Evolutionary conservation across 2,888 invertebrate species (phyloP).

Genomic region (Ernsta delagoae): DNA sequence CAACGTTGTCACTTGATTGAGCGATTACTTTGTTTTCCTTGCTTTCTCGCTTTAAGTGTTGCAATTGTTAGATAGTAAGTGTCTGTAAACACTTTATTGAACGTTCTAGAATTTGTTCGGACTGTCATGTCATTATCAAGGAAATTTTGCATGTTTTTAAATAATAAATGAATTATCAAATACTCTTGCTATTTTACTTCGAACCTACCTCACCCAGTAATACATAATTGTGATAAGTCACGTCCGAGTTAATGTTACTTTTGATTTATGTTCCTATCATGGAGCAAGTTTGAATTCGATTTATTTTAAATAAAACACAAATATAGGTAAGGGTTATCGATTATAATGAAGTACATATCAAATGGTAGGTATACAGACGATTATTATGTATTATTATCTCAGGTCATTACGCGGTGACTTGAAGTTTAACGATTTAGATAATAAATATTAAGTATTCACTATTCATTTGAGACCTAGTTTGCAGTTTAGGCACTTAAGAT

Average conservation of each 20-base stretch:
- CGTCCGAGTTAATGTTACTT: constrained; percentile 20
- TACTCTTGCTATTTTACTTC: constrained; percentile 28
- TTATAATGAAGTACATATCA: constrained; percentile 17
- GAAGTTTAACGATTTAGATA: constrained; percentile 27
- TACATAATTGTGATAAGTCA: constrained; percentile 24
- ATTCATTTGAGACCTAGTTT: constrained; percentile 16
- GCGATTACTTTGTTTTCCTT: constrained; percentile 24
- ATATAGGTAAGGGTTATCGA: constrained; percentile 24
- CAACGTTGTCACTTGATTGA: constrained; percentile 26
- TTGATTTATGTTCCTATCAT: constrained; percentile 27
- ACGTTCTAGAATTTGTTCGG: constrained; percentile 22
- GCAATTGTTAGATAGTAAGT: constrained; percentile 26
- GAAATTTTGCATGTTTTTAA: constrained; percentile 33
- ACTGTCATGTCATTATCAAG: constrained; percentile 12
- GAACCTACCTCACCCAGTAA: constrained; percentile 22
- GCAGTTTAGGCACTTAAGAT: neutral
- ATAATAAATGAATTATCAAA: constrained; percentile 33
- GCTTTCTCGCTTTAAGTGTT: constrained; percentile 12
- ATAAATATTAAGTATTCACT: constrained; percentile 11
- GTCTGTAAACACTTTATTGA: constrained; percentile 12
- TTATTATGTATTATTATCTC: neutral
- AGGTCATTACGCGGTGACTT: constrained; percentile 24
- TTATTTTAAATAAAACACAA: constrained; percentile 25
- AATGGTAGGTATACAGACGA: too few species aligned
- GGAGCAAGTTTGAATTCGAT: constrained; percentile 24